Evolutionary conservation across 2,797 vertebrate genomes (phyloP).

Genomic region (Falco concolor): DNA sequence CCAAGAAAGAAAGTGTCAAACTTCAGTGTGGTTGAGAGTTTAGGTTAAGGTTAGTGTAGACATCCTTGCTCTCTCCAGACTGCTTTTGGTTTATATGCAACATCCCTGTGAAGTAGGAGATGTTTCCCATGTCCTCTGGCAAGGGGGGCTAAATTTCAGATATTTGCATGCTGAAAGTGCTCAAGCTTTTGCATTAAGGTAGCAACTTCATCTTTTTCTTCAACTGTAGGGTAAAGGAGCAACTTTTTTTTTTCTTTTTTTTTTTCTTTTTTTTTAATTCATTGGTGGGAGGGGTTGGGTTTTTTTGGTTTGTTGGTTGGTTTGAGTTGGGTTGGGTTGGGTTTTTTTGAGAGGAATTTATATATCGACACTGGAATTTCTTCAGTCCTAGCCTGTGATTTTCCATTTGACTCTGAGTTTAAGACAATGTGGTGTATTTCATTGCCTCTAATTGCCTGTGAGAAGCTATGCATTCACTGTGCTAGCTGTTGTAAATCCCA

Average conservation of each 20-base stretch:
- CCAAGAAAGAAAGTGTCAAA: not conserved
- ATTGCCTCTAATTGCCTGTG: not conserved
- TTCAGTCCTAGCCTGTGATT: not conserved
- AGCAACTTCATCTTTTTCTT: not conserved
- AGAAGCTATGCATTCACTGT: not conserved
- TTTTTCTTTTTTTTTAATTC: not conserved
- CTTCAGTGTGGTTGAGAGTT: not conserved
- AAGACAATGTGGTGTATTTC: not conserved
- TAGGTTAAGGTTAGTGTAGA: rapidly evolving
- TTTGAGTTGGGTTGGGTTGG: no score
- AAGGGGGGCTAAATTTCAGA: not conserved
- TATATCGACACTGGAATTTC: not conserved
- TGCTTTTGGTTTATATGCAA: not conserved
- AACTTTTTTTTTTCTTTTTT: not conserved
- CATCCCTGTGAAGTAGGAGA: not conserved
- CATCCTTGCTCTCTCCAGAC: not conserved
- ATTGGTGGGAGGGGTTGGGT: no score
- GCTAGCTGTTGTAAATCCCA: not conserved
- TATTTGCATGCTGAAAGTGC: not conserved
- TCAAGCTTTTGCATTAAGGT: not conserved
- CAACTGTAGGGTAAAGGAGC: not conserved
- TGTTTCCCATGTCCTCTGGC: not conserved
- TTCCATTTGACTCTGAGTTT: not conserved
- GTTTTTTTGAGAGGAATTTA: not conserved
- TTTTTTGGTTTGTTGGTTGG: not conserved